These are phyloP conservation scores for Syrista parreyssii DNA, from an alignment of 2,888 invertebrate species.

Conservation along the genomic window DNA sequence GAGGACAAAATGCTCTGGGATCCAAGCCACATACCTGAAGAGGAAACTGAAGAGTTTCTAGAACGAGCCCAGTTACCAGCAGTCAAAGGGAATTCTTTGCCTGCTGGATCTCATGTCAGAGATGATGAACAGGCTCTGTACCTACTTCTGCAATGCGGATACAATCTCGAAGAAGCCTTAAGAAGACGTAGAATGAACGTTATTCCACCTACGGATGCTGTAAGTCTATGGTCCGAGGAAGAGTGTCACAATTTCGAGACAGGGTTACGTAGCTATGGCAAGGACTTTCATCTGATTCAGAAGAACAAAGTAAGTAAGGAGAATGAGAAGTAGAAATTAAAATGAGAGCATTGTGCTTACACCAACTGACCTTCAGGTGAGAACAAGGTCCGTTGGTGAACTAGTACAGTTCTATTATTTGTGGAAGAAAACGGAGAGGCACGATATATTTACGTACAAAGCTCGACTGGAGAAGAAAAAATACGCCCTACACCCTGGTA, in stretches of 20 bases:
- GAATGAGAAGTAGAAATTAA: background rate
- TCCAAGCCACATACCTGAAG: conserved; percentile 79
- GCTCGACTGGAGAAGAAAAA: conserved; percentile 92
- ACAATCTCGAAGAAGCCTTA: conserved; percentile 94
- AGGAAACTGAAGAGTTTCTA: conserved; percentile 84
- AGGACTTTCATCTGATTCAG: conserved; percentile 95
- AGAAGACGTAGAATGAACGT: conserved; percentile 81
- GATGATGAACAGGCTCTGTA: conserved; percentile 93
- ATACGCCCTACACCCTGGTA: conserved; percentile 90
- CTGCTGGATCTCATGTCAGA: conserved; percentile 80
- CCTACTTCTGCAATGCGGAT: conserved; percentile 91
- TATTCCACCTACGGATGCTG: conserved; percentile 77
- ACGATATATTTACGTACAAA: conserved; percentile 92
- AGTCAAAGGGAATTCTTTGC: conserved; percentile 69
- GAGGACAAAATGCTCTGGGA: conserved; percentile 96
- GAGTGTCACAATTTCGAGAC: conserved; percentile 97
- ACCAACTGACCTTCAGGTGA: conserved; percentile 69
- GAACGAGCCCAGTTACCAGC: conserved; percentile 68
- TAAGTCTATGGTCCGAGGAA: conserved; percentile 95
- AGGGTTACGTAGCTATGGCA: conserved; percentile 92
- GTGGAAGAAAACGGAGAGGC: conserved; percentile 99
- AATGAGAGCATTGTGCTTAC: background rate
- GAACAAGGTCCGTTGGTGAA: conserved; percentile 95
- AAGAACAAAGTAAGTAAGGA: conserved; percentile 81
- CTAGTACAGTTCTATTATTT: conserved; percentile 95